phyloP scores from a whole-genome alignment of 2,888 invertebrate genomes.

The Hypolimnas misippus region DNA sequence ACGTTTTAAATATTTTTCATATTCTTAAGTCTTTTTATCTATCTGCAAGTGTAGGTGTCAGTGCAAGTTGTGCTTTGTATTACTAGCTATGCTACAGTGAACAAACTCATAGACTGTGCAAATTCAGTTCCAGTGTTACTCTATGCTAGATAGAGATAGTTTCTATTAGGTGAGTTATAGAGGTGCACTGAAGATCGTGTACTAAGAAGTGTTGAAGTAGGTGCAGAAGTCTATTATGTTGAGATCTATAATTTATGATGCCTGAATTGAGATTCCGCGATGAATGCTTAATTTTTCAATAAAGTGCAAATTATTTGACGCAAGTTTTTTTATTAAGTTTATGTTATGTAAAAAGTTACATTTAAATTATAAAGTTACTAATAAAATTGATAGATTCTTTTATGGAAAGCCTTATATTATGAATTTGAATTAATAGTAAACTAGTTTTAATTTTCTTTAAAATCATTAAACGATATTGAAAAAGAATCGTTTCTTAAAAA shows the following conservation, averaged over 20 bases:
- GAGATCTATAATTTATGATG: slow-evolving; percentile 71
- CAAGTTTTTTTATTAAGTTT: no score
- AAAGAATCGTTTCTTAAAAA: no score
- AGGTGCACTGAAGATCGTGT: slow-evolving; percentile 77
- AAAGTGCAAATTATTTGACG: no score
- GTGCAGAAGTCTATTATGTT: slow-evolving; percentile 73
- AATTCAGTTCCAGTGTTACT: slow-evolving; percentile 64
- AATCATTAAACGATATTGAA: no score
- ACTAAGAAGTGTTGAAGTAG: slow-evolving; percentile 68
- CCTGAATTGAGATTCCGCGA: slow-evolving; percentile 18
- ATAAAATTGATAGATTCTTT: no score
- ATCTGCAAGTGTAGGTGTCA: slow-evolving; percentile 69
- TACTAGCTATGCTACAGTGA: slow-evolving; percentile 73
- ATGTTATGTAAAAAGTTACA: no score
- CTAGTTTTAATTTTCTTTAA: no score
- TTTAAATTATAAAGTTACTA: no score
- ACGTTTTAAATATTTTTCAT: slow-evolving; percentile 40
- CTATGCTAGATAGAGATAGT: slow-evolving; percentile 77
- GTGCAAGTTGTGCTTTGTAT: slow-evolving; percentile 65
- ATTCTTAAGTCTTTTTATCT: slow-evolving; percentile 66
- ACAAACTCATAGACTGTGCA: slow-evolving; percentile 73
- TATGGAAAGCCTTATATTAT: no score
- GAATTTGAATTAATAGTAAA: no score
- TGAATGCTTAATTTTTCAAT: no score
- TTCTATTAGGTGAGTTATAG: slow-evolving; percentile 69